These are phyloP conservation scores for Drosophila bocqueti DNA, from an alignment of 1,140 invertebrate species.

Conservation along the genomic window DNA sequence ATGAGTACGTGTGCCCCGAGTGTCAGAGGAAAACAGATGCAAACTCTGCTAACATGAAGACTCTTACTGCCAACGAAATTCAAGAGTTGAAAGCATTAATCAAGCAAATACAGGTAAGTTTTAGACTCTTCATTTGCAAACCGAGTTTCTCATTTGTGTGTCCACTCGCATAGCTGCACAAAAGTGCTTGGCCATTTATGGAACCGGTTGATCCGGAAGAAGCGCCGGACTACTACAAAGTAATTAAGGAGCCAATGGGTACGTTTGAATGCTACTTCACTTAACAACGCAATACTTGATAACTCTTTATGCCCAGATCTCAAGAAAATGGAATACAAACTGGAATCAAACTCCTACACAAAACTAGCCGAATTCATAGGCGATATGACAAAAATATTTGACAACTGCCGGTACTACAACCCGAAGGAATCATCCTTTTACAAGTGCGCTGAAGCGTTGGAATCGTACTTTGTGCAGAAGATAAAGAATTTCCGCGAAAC, in stretches of 20 bases:
- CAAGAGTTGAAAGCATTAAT: slow-evolving; percentile 93
- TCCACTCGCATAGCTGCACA: slow-evolving; percentile 88
- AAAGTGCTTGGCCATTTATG: slow-evolving; percentile 98
- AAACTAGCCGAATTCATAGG: slow-evolving; percentile 97
- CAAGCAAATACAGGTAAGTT: slow-evolving; percentile 93
- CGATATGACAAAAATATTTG: slow-evolving; percentile 99
- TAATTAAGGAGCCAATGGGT: slow-evolving; percentile 99
- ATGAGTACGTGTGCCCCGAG: slow-evolving; percentile 98
- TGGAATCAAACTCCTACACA: slow-evolving; percentile 93
- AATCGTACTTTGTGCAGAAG: slow-evolving; percentile 98
- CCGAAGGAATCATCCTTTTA: slow-evolving; percentile 97
- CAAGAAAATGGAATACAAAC: slow-evolving; percentile 95
- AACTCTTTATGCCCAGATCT: slow-evolving; percentile 89
- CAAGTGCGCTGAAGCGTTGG: slow-evolving; percentile 96
- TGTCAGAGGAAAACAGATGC: slow-evolving; percentile 95
- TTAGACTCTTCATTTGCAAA: no score
- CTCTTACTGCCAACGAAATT: slow-evolving; percentile 92
- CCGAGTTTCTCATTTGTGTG: background rate
- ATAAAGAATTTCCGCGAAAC: slow-evolving; percentile 94
- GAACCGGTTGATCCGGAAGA: slow-evolving; percentile 97
- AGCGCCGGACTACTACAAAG: slow-evolving; percentile 98
- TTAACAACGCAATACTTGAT: no score
- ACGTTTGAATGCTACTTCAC: slow-evolving; percentile 60
- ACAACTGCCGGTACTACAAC: slow-evolving; percentile 99
- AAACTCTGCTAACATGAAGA: slow-evolving; percentile 96